Base-by-base conservation (phyloP, 92 coral and sea anemone species). In the Palythoa grandiflora region DNA sequence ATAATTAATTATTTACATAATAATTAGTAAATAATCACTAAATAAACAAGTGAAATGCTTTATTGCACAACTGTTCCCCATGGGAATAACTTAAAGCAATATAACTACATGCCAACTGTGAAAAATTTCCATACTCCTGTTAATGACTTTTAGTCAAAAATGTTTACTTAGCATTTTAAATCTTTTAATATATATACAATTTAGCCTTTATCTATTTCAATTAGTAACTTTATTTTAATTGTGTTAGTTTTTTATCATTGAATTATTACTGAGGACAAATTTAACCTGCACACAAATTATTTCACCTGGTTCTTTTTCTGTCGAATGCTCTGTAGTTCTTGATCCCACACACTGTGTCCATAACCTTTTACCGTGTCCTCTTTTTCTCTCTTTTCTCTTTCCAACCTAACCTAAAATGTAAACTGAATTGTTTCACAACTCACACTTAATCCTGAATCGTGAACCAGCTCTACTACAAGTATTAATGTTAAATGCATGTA, bases 261-360 rank as follows among this genome's bases (percentile, higher is more conserved):
- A 28, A 13, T 59, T 13, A 2, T 59, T 14, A 59, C 14, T 13
- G 65, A 59, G 65, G 19, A 59, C 3, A 59, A 59, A 11, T 13
- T 3, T 59, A 13, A 13, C 3, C 16, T 59, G 14, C 16, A 17
- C 65, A 59, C 50, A 17, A 20, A 44, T 2, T 14, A 13, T 50
- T 11, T 50, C 51, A 93, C 98, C 94, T 91, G 91, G 40, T 95
- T 94, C 76, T 95, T 95, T 72, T 96, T 93, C 20, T 93, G 92
- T 61, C 98, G 89, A 57, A 95, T 93, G 84, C 91, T 93, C 50
- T 89, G 94, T 2, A 93, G 89, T 44, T 95, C 96, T 81, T 95
- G 98, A 77, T 95, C 96, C 98, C 98, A 95, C 2, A 95, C 90
- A 78, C 93, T 95, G 14, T 93, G 88, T 16, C 96, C 96, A 87